Percentiles rank a stretch among this genome's conserved stretches.
phyloP scores from a whole-genome alignment of 2,113 vertebrate genomes.

The Calonectris borealis region DNA sequence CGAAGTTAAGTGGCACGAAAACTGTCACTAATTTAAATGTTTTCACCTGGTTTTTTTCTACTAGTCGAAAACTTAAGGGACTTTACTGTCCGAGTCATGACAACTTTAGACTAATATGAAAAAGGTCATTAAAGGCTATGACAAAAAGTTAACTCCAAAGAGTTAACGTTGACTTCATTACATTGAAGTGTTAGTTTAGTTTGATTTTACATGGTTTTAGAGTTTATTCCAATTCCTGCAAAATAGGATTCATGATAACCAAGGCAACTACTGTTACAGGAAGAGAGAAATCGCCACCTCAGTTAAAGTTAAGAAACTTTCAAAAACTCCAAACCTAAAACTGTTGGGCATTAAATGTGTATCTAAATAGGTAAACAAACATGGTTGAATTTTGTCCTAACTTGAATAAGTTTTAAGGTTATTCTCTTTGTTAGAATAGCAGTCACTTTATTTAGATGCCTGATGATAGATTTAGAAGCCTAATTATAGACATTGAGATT shows the following conservation, averaged over 20 bases:
- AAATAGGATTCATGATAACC: background rate
- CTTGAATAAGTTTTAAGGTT: background rate
- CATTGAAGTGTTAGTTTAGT: background rate
- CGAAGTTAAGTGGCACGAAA: background rate
- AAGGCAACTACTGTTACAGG: background rate
- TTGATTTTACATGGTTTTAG: background rate
- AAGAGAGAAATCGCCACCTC: background rate
- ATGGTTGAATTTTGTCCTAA: background rate
- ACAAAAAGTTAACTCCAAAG: background rate
- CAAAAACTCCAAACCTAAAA: background rate
- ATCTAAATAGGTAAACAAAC: background rate
- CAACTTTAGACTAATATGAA: background rate
- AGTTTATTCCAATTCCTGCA: background rate
- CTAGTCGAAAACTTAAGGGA: background rate
- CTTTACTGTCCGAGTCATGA: background rate
- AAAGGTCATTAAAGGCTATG: background rate
- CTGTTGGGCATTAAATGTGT: background rate
- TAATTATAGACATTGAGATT: slow-evolving; percentile 19
- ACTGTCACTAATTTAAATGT: background rate
- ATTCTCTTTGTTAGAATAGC: background rate
- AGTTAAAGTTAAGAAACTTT: background rate
- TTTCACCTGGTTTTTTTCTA: background rate
- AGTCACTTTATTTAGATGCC: background rate
- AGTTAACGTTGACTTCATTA: background rate
- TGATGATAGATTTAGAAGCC: background rate